Evolutionary conservation across 2,113 vertebrate genomes (phyloP), one percentile per base, ranked within the genome.

Genomic region (Colinus virginianus): DNA sequence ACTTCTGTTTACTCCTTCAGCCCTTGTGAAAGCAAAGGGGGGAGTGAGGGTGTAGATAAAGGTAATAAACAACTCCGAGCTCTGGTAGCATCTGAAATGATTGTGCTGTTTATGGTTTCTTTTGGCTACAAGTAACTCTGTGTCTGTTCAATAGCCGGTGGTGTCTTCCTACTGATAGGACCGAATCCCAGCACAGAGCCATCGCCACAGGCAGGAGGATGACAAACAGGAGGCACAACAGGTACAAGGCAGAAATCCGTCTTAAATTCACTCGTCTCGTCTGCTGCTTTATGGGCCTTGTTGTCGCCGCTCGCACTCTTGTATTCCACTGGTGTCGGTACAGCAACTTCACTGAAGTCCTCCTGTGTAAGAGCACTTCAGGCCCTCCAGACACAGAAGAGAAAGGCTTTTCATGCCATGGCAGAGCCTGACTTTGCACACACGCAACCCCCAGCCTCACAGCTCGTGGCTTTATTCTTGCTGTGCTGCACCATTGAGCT

Each of bases 1-100:
- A 38, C 62, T 87, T 71, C 17, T 78, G 42, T 93, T 92, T 81
- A 68, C 89, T 95, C 7, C 90, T 43, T 42, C 2, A 72, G 63
- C 53, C 26, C 71, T 38, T 46, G n/a, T 14, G 68, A n/a, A 63
- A 51, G 71, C 9, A 63, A 49, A 77, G 67, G 59, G n/a, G 40
- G 12, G 40, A 40, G 19, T 9, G 59, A 84, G 43, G 67, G 55
- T 38, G 46, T 25, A 93, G 84, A 67, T 88, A 91, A 93, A 83
- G 59, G 93, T 58, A 91, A 95, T 83, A 93, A 94, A 95, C 89
- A 95, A 77, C 94, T 91, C 38, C 68, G 14, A 70, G 85, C 71
- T 43, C 64, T 46, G 46, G 59, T 66, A 94, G 79, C 42, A 1
- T 9, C 70, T 77, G 85, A 88, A 94, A 48, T 49, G 21, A 78